phyloP scores from a whole-genome alignment of 1,140 invertebrate species.

The Drosophila novamexicana region DNA sequence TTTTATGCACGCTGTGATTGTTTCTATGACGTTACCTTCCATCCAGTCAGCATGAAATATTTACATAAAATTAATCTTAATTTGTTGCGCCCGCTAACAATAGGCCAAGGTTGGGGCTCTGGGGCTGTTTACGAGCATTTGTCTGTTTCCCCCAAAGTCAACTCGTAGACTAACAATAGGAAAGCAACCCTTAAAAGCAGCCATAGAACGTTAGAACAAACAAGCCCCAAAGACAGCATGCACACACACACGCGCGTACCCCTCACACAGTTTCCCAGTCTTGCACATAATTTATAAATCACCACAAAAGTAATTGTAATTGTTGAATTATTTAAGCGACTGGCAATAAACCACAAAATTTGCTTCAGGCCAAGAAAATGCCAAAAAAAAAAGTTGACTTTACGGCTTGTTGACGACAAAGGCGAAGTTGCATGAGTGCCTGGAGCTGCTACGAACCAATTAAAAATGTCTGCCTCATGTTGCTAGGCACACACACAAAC shows the following conservation, averaged over 20 bases:
- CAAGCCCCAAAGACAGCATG: slow-evolving; percentile 19
- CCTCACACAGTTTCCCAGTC: background rate
- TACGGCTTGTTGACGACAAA: slow-evolving; percentile 50
- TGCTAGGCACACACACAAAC: slow-evolving; percentile 1
- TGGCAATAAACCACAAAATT: slow-evolving; percentile 57
- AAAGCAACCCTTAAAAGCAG: slow-evolving; percentile 47
- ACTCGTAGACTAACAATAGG: slow-evolving; percentile 8
- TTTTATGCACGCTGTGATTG: slow-evolving; percentile 37
- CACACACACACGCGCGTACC: slow-evolving; percentile 16
- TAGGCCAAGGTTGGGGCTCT: background rate
- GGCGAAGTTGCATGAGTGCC: slow-evolving; percentile 15
- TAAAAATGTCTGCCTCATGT: slow-evolving; percentile 55
- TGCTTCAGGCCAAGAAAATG: slow-evolving; percentile 18
- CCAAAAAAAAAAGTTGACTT: slow-evolving; percentile 45
- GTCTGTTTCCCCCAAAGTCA: background rate
- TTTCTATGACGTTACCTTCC: slow-evolving; percentile 4
- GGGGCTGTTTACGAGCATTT: slow-evolving; percentile 21
- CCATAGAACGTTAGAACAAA: slow-evolving; percentile 27
- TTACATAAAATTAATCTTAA: slow-evolving; percentile 59
- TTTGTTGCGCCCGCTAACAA: slow-evolving; percentile 36
- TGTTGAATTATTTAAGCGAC: slow-evolving; percentile 65
- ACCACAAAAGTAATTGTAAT: slow-evolving; percentile 68
- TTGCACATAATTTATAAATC: slow-evolving; percentile 60
- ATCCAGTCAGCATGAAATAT: slow-evolving; percentile 44
- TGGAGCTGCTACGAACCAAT: slow-evolving; percentile 41